These are phyloP conservation scores for Thymallus thymallus DNA, from an alignment of 2,113 vertebrate species.

Conservation along the genomic window DNA sequence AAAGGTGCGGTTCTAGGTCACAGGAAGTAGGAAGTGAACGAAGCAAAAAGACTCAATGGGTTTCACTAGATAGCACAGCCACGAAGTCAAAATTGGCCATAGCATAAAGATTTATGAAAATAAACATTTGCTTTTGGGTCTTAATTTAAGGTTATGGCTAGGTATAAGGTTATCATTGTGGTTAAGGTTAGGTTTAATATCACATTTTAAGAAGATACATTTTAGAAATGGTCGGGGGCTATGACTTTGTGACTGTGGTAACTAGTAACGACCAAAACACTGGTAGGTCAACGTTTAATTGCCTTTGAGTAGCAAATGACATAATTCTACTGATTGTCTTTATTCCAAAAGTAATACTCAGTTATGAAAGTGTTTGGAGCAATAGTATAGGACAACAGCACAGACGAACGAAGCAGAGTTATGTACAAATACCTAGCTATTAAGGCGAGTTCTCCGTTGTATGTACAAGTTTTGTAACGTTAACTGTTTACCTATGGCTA, in stretches of 20 bases:
- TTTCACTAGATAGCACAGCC: no score
- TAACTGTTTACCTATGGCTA: neutral
- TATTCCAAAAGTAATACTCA: neutral
- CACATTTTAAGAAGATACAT: no score
- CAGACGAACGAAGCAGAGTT: neutral
- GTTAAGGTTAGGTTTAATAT: no score
- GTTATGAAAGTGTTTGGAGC: neutral
- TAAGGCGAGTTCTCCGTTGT: neutral
- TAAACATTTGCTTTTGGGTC: no score
- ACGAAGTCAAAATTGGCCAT: no score
- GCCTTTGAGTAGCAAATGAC: neutral
- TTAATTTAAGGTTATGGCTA: no score
- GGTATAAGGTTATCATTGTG: no score
- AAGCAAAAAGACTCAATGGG: neutral
- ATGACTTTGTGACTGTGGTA: no score
- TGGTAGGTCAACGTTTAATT: conserved; percentile 2
- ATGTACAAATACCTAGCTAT: neutral
- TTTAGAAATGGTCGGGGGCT: no score
- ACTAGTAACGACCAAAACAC: neutral
- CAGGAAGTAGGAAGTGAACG: conserved; percentile 21
- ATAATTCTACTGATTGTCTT: neutral
- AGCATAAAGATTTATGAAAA: no score
- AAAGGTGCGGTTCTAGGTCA: conserved; percentile 13
- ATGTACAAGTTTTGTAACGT: neutral
- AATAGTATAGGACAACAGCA: neutral